Evolutionary conservation across 2,797 vertebrate genomes (phyloP), one percentile per base, ranked within the genome.

Genomic region (Lithobates pipiens): DNA sequence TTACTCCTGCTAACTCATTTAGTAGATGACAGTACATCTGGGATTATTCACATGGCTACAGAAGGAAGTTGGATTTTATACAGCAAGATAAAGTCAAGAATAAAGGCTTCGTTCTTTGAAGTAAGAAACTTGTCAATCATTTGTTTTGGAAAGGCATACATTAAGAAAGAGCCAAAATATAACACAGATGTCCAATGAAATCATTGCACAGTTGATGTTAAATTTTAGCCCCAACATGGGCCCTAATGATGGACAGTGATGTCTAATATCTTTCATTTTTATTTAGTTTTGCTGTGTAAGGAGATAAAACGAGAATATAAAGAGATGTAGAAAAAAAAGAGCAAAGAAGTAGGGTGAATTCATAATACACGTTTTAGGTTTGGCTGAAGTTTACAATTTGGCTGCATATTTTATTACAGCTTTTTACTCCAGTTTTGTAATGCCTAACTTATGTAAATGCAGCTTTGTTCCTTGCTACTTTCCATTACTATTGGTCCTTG

Each of bases 21-120:
- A 80, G 68, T n/a, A 80, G 21, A 61, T 61, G n/a, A 7, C 57
- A 77, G 54, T 73, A 25, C 23, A 27, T 70, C 54, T 50, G 44
- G 42, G 11, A 68, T 68, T n/a, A 13, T 34, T 57, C 61, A 57
- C 1, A 70, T 42, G 46, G 21, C 27, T 54, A 75, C 25, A 76
- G 44, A 76, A 32, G 0, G 29, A 50, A 25, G 36, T 57, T 74
- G 25, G 15, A 36, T 39, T 76, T 77, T 11, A 69, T 27, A 61
- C 7, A 18, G 5, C 11, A 32, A 57, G 10, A 44, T 80, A 15
- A 29, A 46, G 29, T 80, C 63, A 69, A 18, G 34, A 78, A 57
- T 34, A 6, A 67, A 80, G 50, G 44, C 18, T 50, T 27, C 23
- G 27, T 50, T 61, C 54, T 46, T 50, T 42, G 23, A 29, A 78